Percentiles rank a stretch among this genome's conserved stretches.
Conservation (phyloP, 2,113 vertebrate genomes). For the Saccopteryx bilineata region DNA sequence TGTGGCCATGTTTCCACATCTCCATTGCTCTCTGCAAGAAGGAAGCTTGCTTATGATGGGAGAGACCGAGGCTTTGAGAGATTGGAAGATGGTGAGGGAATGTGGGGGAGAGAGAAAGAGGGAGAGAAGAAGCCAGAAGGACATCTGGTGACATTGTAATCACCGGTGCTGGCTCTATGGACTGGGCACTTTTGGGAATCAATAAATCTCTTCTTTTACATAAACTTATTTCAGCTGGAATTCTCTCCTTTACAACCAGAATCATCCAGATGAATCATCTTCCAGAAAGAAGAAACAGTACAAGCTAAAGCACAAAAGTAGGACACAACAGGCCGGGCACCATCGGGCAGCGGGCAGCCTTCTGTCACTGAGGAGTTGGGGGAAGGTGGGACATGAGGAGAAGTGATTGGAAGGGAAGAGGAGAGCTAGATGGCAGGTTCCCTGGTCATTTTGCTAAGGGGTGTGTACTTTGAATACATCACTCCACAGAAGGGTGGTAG, state of each 20-base stretch:
- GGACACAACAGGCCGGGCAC: no score
- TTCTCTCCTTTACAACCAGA: not conserved
- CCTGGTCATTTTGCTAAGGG: not conserved
- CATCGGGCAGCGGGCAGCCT: no score
- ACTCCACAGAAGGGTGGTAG: not conserved
- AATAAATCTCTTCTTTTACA: constrained; percentile 32
- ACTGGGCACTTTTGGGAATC: not conserved
- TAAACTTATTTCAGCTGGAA: not conserved
- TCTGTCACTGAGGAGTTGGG: not conserved
- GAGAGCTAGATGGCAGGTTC: not conserved
- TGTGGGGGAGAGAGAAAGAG: not conserved
- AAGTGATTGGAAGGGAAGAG: not conserved
- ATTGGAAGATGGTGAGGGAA: not conserved
- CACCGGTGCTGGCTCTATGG: not conserved
- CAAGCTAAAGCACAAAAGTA: not conserved
- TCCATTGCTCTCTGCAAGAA: not conserved
- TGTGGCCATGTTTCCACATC: not conserved
- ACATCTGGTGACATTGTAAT: not conserved
- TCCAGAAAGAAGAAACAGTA: not conserved
- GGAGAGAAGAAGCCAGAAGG: not conserved
- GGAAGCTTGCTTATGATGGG: not conserved
- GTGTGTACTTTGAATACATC: not conserved
- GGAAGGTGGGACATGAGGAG: not conserved
- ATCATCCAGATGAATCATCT: not conserved
- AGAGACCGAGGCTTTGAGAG: constrained; percentile 14